Conservation (phyloP, 2,888 invertebrate genomes). For the Steromphala cineraria region DNA sequence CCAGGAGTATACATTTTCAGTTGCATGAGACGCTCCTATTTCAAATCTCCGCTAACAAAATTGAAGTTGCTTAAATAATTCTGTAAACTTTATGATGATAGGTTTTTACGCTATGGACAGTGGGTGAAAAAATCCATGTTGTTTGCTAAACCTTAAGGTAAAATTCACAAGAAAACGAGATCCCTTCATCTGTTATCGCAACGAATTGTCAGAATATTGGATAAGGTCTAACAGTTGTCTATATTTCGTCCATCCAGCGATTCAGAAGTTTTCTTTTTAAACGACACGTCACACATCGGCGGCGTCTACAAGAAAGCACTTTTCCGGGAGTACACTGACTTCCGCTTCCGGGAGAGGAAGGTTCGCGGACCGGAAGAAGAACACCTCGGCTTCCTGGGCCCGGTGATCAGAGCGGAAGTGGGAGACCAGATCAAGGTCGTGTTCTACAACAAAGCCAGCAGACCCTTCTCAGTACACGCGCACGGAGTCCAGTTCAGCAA, state of each 20-base stretch:
- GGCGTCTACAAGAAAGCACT: conserved; percentile 36
- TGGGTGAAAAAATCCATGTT: too few relatives aligned
- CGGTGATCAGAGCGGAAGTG: conserved; percentile 33
- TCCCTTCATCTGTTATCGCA: too few relatives aligned
- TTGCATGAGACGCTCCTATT: too few relatives aligned
- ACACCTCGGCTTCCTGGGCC: conserved; percentile 38
- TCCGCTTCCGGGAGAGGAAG: conserved; percentile 21
- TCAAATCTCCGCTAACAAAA: too few relatives aligned
- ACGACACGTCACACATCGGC: conserved; percentile 24
- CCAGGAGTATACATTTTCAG: too few relatives aligned
- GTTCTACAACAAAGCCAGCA: conserved; percentile 32
- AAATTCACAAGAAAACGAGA: too few relatives aligned
- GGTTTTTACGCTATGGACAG: too few relatives aligned
- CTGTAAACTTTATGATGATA: too few relatives aligned
- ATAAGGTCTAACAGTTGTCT: background rate
- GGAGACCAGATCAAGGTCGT: conserved; percentile 31
- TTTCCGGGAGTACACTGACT: conserved; percentile 36
- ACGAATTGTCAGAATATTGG: too few relatives aligned
- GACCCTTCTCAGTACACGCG: conserved; percentile 32
- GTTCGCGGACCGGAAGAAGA: conserved; percentile 23
- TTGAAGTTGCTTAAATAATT: too few relatives aligned
- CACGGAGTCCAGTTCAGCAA: conserved; percentile 51
- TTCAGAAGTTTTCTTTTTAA: conserved; percentile 30
- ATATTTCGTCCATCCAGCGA: conserved; percentile 18
- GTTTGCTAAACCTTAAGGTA: too few relatives aligned